Percentiles rank a stretch among this genome's conserved stretches.
Evolutionary conservation across 2,113 vertebrate species (phyloP).

Genomic region (Uria aalge): DNA sequence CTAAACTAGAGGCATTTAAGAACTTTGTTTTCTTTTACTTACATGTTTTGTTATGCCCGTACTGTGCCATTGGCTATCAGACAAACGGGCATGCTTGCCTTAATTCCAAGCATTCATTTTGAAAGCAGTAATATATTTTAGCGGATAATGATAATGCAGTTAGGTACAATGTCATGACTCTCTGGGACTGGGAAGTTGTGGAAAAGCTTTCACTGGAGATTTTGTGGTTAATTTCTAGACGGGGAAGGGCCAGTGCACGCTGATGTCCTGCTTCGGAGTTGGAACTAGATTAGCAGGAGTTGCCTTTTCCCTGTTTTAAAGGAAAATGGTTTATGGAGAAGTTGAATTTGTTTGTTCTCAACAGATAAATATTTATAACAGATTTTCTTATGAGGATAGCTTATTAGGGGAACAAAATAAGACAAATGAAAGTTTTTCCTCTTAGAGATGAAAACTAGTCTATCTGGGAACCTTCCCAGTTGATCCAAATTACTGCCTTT

Average conservation of each 20-base stretch:
- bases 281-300: not conserved
- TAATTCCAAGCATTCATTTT: not conserved
- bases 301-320: not conserved
- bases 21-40: not conserved
- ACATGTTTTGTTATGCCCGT: not conserved
- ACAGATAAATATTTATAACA: not conserved
- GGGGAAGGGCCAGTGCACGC: not conserved
- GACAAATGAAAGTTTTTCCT: not conserved
- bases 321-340: not conserved
- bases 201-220: not conserved
- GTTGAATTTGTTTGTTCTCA: not conserved
- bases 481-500: not conserved
- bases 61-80: not conserved
- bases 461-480: conserved; percentile 28
- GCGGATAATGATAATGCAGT: not conserved
- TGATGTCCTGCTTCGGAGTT: not conserved
- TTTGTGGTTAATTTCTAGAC: not conserved
- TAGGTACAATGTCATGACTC: not conserved
- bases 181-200: not conserved
- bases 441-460: not conserved
- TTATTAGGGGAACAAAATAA: not conserved
- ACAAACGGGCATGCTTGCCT: not conserved
- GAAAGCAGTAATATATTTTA: not conserved
- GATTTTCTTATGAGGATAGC: not conserved
- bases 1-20: not conserved